A percentile compares a stretch with the other conserved stretches of the same genome.
phyloP scores from a whole-genome alignment of 2,888 invertebrate species.

The Leptinotarsa tumamoca region DNA sequence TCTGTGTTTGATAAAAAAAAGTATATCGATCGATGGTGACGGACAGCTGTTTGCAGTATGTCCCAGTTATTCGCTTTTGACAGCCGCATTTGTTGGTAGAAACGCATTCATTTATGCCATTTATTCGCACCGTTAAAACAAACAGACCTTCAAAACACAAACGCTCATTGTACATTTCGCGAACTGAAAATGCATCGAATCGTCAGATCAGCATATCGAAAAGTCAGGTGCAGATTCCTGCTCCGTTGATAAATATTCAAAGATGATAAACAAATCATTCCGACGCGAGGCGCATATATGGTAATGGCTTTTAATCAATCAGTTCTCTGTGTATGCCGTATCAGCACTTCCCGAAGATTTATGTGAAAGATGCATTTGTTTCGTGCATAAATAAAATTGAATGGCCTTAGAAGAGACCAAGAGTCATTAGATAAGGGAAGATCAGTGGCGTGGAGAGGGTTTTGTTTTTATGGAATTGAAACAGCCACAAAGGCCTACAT shows the following conservation, averaged over 20 bases:
- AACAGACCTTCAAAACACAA: constrained; percentile 21
- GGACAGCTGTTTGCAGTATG: not conserved
- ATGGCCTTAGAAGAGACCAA: constrained; percentile 10
- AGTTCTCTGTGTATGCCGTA: constrained; percentile 30
- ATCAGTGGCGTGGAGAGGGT: constrained; percentile 1
- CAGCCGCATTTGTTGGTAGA: constrained; percentile 10
- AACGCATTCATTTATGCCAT: not conserved
- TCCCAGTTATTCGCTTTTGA: constrained; percentile 1
- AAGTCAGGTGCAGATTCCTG: constrained; percentile 25
- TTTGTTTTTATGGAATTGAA: not conserved
- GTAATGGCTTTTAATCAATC: constrained; percentile 27
- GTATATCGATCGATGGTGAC: not conserved
- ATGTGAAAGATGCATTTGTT: constrained; percentile 28
- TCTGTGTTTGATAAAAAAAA: too few relatives aligned
- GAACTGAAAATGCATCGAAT: constrained; percentile 12
- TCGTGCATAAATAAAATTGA: constrained; percentile 11
- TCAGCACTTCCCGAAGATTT: constrained; percentile 38
- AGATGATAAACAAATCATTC: constrained; percentile 25
- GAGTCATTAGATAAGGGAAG: constrained; percentile 1
- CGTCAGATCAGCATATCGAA: constrained; percentile 17
- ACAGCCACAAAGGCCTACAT: too few relatives aligned
- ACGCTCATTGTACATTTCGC: constrained; percentile 12
- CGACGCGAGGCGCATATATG: constrained; percentile 24
- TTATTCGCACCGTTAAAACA: not conserved
- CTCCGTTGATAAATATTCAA: constrained; percentile 19